A percentile compares a stretch with the other conserved stretches of the same genome.
Evolutionary conservation across 2,113 vertebrate genomes (phyloP).

Genomic region (Festucalex cinctus): DNA sequence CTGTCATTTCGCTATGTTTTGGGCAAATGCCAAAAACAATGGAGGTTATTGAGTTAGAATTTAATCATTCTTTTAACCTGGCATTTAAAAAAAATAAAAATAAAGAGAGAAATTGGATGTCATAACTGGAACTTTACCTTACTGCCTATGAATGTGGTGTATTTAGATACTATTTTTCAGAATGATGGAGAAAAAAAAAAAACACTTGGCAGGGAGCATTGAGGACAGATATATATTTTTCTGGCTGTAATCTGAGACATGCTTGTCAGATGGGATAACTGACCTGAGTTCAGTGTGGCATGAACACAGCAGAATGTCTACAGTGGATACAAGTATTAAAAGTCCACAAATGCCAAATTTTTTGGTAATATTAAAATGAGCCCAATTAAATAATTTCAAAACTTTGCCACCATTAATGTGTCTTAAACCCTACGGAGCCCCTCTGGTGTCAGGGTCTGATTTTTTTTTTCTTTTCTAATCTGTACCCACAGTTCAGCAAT

Average conservation of each 20-base stretch:
- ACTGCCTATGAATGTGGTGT: constrained; percentile 12
- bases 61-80: constrained; percentile 14
- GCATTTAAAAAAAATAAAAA: constrained; percentile 11
- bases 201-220: constrained; percentile 11
- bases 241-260: constrained; percentile 24
- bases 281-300: constrained; percentile 45
- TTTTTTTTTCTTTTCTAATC: too few relatives aligned
- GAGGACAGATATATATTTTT: constrained; percentile 29
- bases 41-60: constrained; percentile 39
- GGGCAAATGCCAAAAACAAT: constrained; percentile 34
- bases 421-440: too few relatives aligned
- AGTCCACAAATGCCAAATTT: background rate
- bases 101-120: constrained; percentile 15
- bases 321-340: constrained; percentile 9
- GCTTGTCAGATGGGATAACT: constrained; percentile 35
- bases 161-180: constrained; percentile 18
- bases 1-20: constrained; percentile 44
- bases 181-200: background rate
- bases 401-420: background rate
- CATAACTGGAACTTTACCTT: constrained; percentile 31
- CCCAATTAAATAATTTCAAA: background rate
- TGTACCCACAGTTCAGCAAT: too few relatives aligned
- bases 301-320: constrained; percentile 5
- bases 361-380: background rate
- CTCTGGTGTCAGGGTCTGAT: too few relatives aligned